Conservation (phyloP, 2,113 vertebrate species). For the Leptobrachium leishanense region DNA sequence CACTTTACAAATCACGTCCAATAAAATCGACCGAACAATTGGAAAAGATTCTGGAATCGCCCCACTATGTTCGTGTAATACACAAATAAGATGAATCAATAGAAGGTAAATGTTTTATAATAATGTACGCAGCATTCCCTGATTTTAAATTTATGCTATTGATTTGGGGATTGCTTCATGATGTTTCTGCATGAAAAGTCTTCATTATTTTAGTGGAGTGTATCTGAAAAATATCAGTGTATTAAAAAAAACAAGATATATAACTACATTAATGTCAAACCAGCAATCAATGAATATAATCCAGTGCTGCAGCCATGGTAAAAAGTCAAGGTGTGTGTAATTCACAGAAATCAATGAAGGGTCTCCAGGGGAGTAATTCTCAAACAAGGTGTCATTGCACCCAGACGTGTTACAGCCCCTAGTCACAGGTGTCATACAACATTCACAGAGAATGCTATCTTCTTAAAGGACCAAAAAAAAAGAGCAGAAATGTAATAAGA, state of each 20-base stretch:
- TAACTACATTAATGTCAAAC: constrained; percentile 21
- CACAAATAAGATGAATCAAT: no score
- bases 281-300: constrained; percentile 10
- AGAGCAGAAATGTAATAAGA: background rate
- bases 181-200: background rate
- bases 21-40: no score
- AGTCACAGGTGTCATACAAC: constrained; percentile 19
- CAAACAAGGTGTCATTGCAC: constrained; percentile 23
- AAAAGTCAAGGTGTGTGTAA: constrained; percentile 28
- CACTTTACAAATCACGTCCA: no score
- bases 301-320: constrained; percentile 8
- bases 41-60: no score
- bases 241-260: background rate
- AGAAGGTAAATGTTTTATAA: no score
- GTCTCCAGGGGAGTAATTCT: constrained; percentile 35
- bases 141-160: no score
- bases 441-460: background rate
- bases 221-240: background rate
- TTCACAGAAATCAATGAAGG: constrained; percentile 37
- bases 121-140: no score
- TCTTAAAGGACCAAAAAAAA: background rate
- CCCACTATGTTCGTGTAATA: no score
- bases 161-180: background rate
- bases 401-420: background rate
- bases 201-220: background rate